Percentiles rank a stretch among this genome's conserved stretches.
phyloP scores from a whole-genome alignment of 2,888 invertebrate species.

The Synanthedon vespiformis region DNA sequence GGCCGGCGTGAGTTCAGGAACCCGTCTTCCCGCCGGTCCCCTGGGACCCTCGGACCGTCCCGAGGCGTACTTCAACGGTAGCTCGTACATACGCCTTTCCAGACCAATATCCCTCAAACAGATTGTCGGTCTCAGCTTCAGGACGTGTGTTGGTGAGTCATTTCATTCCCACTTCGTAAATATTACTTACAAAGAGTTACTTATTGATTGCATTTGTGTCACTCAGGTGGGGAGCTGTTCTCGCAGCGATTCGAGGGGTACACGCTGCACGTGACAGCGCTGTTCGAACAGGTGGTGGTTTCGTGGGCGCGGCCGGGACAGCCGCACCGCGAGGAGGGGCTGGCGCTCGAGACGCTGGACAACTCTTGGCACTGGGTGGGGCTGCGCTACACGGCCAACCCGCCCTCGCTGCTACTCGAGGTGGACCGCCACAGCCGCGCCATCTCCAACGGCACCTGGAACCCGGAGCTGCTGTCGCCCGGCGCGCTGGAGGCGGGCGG shows the following conservation, averaged over 20 bases:
- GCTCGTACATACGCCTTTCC: constrained; percentile 78
- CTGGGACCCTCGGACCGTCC: constrained; percentile 73
- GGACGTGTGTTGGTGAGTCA: constrained; percentile 80
- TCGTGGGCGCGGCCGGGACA: constrained; percentile 69
- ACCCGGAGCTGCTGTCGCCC: constrained; percentile 78
- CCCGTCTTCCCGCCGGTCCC: constrained; percentile 29
- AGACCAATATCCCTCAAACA: constrained; percentile 82
- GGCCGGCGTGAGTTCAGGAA: constrained; percentile 15
- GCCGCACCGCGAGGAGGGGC: constrained; percentile 70
- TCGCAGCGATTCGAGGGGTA: constrained; percentile 76
- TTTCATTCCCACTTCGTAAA: too few relatives aligned
- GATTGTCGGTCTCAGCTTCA: constrained; percentile 85
- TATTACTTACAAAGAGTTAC: background rate
- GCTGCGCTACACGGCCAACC: constrained; percentile 67
- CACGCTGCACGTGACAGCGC: constrained; percentile 72
- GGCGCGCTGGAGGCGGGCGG: constrained; percentile 79
- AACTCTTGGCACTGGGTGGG: constrained; percentile 86
- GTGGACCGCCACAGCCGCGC: constrained; percentile 61
- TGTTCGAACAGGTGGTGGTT: constrained; percentile 71
- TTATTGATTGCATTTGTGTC: background rate
- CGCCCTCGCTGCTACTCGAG: constrained; percentile 50
- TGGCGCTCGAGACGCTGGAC: constrained; percentile 78
- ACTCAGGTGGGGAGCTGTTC: constrained; percentile 76
- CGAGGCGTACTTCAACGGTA: constrained; percentile 88
- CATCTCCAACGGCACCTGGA: constrained; percentile 83